Evolutionary conservation across 2,888 invertebrate species (phyloP).

Genomic region (Thymelicus acteon): DNA sequence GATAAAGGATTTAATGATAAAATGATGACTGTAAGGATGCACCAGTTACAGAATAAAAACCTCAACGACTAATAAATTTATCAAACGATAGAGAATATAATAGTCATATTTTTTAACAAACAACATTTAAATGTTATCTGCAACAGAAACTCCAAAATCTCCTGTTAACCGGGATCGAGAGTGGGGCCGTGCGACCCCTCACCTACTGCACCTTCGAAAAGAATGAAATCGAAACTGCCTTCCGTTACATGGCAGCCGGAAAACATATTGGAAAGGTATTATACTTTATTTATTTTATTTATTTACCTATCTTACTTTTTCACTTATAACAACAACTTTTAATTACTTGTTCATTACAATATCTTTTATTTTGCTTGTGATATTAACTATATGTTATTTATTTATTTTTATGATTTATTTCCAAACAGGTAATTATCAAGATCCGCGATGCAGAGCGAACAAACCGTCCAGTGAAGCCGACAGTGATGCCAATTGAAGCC

Average conservation of each 20-base stretch:
- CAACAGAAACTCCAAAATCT: constrained; percentile 81
- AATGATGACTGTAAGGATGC: too few species aligned
- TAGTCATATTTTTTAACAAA: too few species aligned
- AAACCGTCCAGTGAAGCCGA: constrained; percentile 58
- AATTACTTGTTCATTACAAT: too few species aligned
- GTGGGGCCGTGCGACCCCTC: constrained; percentile 87
- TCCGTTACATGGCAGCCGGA: constrained; percentile 86
- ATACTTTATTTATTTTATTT: background rate
- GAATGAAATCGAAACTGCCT: constrained; percentile 86
- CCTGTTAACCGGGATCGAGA: constrained; percentile 84
- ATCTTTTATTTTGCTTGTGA: too few species aligned
- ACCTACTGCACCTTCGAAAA: constrained; percentile 85
- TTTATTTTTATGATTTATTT: too few species aligned
- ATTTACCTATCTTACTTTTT: too few species aligned
- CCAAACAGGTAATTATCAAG: constrained; percentile 77
- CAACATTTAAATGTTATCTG: background rate
- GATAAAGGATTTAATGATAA: too few species aligned
- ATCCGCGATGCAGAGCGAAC: constrained; percentile 78
- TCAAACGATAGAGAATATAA: too few species aligned
- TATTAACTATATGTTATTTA: too few species aligned
- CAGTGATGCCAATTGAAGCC: constrained; percentile 59
- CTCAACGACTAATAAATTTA: too few species aligned
- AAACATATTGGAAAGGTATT: constrained; percentile 89
- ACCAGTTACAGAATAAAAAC: too few species aligned
- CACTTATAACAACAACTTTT: too few species aligned